Evolutionary conservation across 92 coral and sea anemone genomes (phyloP), one percentile per base, ranked within the genome.

Genomic region (Paramuricea clavata): DNA sequence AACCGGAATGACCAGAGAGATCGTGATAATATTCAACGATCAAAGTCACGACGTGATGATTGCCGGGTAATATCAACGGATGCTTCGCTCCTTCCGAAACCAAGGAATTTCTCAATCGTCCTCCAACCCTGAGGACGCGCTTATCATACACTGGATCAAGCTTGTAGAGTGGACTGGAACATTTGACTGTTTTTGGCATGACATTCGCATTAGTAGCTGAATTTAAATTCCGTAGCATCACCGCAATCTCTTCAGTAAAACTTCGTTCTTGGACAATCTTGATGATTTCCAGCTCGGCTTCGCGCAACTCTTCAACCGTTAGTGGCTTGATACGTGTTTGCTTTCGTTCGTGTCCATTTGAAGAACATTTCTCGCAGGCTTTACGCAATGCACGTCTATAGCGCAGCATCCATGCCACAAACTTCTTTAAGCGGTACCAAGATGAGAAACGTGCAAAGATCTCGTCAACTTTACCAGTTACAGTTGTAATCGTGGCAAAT

Each of bases 331-430:
- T 27, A 56, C 16, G 3, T 47, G 52, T 35, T 12, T 43, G 76
- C 21, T 19, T 34, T 65, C 50, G 22, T 33, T 1, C 30, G 52
- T 25, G 59, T n/a, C 31, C 61, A 61, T 22, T 12, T 47, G 76
- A 47, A 12, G 52, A 49, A 28, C 47, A 60, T 69, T 57, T 82
- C 76, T 60, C n/a, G 78, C 25, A 21, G 0, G 19, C 26, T 34
- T 30, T 64, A 1, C 0, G 15, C 33, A 39, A 75, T 36, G 30
- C 62, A 0, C 65, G 5, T n/a, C 72, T 81, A 57, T 81, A 81
- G 9, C 42, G 86, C n/a, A 81, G 25, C 86, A 67, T 81, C 86
- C 86, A 83, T 30, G 87, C 80, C 10, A 83, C 89, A n/a, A 54
- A 65, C 54, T 49, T 86, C 27, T 86, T 86, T 36, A 86, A 49